Percentiles rank a stretch among this genome's conserved stretches.
Evolutionary conservation across 2,888 invertebrate genomes (phyloP).

Genomic region (Ectemnius cavifrons): DNA sequence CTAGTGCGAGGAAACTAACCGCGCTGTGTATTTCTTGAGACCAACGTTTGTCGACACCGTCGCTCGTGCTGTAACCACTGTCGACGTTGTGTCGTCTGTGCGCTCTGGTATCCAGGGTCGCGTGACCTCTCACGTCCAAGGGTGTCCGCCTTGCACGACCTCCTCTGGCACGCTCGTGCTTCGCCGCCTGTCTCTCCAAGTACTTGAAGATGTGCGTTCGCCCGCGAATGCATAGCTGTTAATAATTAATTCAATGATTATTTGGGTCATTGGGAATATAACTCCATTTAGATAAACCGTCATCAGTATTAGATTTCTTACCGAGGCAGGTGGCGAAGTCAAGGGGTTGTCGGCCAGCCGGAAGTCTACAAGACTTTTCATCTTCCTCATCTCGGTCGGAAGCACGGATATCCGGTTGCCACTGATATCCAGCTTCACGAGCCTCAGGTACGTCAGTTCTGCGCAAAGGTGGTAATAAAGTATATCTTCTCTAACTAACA

Average conservation of each 20-base stretch:
- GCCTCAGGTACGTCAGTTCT: constrained; percentile 92
- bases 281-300: not conserved
- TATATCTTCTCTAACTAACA: too few species aligned
- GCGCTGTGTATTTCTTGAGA: constrained; percentile 84
- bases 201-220: constrained; percentile 97
- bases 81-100: constrained; percentile 89
- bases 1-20: constrained; percentile 69
- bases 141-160: constrained; percentile 78
- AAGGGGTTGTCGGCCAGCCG: constrained; percentile 93
- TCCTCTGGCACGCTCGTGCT: constrained; percentile 81
- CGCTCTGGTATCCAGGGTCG: constrained; percentile 78
- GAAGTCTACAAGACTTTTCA: constrained; percentile 90
- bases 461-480: constrained; percentile 44
- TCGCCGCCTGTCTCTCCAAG: constrained; percentile 92
- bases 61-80: constrained; percentile 93
- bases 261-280: not conserved
- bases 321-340: constrained; percentile 94
- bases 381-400: constrained; percentile 92
- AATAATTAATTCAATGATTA: not conserved
- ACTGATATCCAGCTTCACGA: constrained; percentile 92
- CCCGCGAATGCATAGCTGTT: constrained; percentile 92
- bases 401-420: constrained; percentile 93
- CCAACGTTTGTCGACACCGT: constrained; percentile 90
- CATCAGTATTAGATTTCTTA: constrained; percentile 79
- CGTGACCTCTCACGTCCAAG: constrained; percentile 80